phyloP scores from a whole-genome alignment of 2,888 invertebrate genomes.

The Folsomia candida region DNA sequence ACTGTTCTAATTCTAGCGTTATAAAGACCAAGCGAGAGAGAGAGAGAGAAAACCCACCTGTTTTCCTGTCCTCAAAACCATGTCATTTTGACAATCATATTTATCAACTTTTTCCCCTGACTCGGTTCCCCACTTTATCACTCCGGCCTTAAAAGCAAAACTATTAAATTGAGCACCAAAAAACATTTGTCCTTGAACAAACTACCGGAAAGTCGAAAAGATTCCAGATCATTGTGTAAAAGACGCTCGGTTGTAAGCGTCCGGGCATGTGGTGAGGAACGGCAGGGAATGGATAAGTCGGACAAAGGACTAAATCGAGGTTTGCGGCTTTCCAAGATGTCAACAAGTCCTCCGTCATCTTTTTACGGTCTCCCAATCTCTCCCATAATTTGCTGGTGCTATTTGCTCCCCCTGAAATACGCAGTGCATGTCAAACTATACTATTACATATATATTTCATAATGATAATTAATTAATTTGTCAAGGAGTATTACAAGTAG shows the following conservation, averaged over 20 bases:
- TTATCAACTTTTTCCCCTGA: conserved; percentile 31
- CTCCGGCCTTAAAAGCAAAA: conserved; percentile 44
- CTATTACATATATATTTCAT: too few species aligned
- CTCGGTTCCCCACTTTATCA: conserved; percentile 41
- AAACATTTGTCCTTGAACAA: too few species aligned
- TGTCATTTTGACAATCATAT: conserved; percentile 40
- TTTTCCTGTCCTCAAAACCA: conserved; percentile 34
- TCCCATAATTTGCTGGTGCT: conserved; percentile 35
- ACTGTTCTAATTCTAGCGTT: too few species aligned
- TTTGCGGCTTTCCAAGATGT: conserved; percentile 33
- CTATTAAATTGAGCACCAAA: too few species aligned
- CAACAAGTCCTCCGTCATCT: conserved; percentile 27
- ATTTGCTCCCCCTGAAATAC: conserved; percentile 38
- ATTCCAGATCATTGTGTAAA: conserved; percentile 47
- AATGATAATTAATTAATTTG: too few species aligned
- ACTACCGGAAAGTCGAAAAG: too few species aligned
- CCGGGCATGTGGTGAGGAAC: conserved; percentile 38
- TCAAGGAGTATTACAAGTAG: neutral
- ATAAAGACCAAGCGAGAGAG: neutral
- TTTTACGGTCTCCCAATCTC: conserved; percentile 39
- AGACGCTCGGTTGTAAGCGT: conserved; percentile 40
- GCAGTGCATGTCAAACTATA: too few species aligned
- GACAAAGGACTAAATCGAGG: conserved; percentile 54
- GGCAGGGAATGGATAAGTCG: conserved; percentile 52
- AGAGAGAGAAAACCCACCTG: conserved; percentile 24